A percentile compares a stretch with the other conserved stretches of the same genome.
Evolutionary conservation across 30 jellyfish, hydroid and myxozoan species (phyloP).

Genomic region (Turritopsis dohrnii): DNA sequence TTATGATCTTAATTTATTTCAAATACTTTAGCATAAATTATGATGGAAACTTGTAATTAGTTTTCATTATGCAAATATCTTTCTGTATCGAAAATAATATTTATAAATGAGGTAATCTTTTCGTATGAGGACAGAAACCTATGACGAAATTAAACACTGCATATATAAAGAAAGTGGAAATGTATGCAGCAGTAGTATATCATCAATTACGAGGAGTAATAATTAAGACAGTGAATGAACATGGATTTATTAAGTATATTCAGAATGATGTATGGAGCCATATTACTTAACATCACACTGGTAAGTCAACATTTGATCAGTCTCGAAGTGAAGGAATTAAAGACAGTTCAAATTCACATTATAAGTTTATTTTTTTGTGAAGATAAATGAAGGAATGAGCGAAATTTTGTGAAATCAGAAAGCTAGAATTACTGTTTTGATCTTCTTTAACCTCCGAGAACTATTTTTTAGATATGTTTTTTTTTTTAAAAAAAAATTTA

Average conservation of each 20-base stretch:
- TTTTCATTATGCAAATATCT: neutral
- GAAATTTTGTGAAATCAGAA: no score
- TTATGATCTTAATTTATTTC: neutral
- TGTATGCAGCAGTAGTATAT: neutral
- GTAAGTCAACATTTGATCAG: no score
- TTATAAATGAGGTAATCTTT: neutral
- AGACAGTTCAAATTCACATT: no score
- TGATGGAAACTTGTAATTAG: neutral
- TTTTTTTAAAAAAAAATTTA: no score
- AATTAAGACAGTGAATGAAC: neutral
- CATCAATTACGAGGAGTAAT: neutral
- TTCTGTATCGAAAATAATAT: neutral
- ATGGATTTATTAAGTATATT: neutral
- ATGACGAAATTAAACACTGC: neutral
- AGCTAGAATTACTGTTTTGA: no score
- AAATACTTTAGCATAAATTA: neutral
- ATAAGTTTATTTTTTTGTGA: no score
- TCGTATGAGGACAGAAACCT: neutral
- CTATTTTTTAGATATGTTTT: no score
- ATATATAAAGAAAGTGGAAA: neutral
- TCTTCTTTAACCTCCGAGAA: no score
- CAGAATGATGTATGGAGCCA: neutral
- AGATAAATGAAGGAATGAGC: no score
- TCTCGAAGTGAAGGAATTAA: no score
- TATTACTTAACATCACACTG: neutral